Evolutionary conservation across 2,888 invertebrate species (phyloP), one percentile per base, ranked within the genome.

Genomic region (Melinaea marsaeus): DNA sequence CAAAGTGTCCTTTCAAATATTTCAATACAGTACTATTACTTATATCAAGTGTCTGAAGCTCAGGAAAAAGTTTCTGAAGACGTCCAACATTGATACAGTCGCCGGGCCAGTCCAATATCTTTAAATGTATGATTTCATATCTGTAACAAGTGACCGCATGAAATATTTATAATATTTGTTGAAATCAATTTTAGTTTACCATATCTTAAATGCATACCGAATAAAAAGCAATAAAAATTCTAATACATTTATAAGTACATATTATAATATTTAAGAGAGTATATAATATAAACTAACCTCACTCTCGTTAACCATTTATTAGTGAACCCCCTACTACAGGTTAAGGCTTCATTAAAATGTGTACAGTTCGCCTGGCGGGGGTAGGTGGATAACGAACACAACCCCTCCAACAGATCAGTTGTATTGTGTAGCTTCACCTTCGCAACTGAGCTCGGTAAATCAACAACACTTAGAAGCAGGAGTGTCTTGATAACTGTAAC

Each of bases 61-160:
- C 78, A 0, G 90, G 90, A 61, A 85, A 90, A 70, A 81, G 78
- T 55, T 79, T 74, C 67, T 86, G 82, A n/a, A 90, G 74, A 1
- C 76, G 74, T 2, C 74, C 80, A 4, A 87, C 69, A 67, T 88
- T 81, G 63, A 90, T 73, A 69, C 90, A 90, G 34, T 77, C 71
- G 1, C 87, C 88, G 0, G 88, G 83, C 87, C 90, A 90, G 34
- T 83, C 78, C 62, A 79, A 65, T 33, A 90, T 58, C 57, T 73
- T 75, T 9, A 90, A 70, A 61, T 83, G 74, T 32, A 72, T 76
- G 71, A 88, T 83, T 34, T 85, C 78, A 34, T 69, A 66, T 60
- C 88, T 89, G 74, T 72, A 74, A 67, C 62, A 66, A 54, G 42
- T n/a, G 57, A 57, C 22, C 45, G n/a, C 3, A 5, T 13, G 13